phyloP scores from a whole-genome alignment of 2,797 vertebrate species.

The Podarcis siculus region DNA sequence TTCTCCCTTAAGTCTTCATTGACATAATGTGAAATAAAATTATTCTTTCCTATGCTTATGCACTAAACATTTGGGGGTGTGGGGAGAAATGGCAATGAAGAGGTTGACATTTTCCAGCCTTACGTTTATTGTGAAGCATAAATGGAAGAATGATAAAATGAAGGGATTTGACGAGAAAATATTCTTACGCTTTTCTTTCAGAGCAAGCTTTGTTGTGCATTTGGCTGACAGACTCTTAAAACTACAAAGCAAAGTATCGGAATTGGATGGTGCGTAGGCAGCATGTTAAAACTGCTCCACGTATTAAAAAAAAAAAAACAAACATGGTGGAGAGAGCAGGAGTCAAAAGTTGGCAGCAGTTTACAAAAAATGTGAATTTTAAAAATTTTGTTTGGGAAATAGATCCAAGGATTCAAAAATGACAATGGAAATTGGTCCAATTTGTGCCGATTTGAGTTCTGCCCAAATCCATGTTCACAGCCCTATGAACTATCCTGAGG shows the following conservation, averaged over 20 bases:
- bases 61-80: background rate
- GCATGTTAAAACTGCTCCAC: background rate
- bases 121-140: background rate
- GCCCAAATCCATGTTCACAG: background rate
- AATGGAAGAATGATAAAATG: constrained; percentile 18
- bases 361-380: background rate
- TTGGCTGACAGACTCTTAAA: constrained; percentile 54
- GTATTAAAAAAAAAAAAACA: background rate
- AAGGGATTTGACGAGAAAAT: constrained; percentile 25
- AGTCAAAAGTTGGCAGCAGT: background rate
- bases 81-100: background rate
- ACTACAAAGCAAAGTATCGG: constrained; percentile 62
- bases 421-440: background rate
- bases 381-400: background rate
- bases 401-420: background rate
- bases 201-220: constrained; percentile 39
- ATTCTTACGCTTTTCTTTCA: constrained; percentile 35
- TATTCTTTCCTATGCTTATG: background rate
- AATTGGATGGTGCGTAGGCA: constrained; percentile 40
- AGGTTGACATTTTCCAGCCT: constrained; percentile 19
- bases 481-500: background rate
- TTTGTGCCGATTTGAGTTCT: background rate
- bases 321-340: background rate
- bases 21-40: background rate
- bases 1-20: background rate